Conservation (phyloP, 1,140 invertebrate species). For the Drosophila suzukii region DNA sequence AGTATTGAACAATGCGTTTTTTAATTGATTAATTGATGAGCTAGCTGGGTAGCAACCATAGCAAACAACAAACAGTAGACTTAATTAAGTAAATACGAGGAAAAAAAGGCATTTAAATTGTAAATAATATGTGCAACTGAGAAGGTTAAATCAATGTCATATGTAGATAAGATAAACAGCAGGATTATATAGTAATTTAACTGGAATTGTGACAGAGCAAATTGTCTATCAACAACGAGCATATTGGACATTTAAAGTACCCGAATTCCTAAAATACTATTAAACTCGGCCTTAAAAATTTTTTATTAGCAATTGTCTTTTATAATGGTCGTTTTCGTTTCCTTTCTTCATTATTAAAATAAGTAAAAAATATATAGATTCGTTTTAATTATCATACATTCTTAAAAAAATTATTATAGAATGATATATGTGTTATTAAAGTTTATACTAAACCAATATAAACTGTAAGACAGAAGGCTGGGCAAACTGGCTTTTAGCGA, state of each 20-base stretch:
- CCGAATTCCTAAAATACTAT: no score
- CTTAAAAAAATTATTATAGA: not conserved
- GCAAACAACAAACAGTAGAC: conserved; percentile 4
- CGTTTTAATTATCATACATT: no score
- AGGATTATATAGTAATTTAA: conserved; percentile 11
- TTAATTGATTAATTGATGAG: conserved; percentile 42
- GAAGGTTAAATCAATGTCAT: conserved; percentile 38
- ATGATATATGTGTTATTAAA: no score
- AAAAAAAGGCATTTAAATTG: conserved; percentile 5
- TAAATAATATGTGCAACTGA: not conserved
- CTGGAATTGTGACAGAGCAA: conserved; percentile 2
- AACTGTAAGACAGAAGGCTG: conserved; percentile 10
- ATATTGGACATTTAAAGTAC: no score
- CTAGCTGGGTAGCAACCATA: not conserved
- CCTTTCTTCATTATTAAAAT: no score
- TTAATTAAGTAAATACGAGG: conserved; percentile 27
- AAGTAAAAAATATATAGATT: not conserved
- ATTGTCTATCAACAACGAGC: not conserved
- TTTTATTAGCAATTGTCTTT: no score
- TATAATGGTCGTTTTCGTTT: no score
- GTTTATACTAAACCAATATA: not conserved
- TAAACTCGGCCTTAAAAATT: no score
- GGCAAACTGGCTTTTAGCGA: conserved; percentile 11
- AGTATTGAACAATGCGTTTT: conserved; percentile 1
- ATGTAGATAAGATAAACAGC: conserved; percentile 17